Base-by-base conservation (phyloP, 2,888 invertebrate genomes). In the Tenthredo notha region DNA sequence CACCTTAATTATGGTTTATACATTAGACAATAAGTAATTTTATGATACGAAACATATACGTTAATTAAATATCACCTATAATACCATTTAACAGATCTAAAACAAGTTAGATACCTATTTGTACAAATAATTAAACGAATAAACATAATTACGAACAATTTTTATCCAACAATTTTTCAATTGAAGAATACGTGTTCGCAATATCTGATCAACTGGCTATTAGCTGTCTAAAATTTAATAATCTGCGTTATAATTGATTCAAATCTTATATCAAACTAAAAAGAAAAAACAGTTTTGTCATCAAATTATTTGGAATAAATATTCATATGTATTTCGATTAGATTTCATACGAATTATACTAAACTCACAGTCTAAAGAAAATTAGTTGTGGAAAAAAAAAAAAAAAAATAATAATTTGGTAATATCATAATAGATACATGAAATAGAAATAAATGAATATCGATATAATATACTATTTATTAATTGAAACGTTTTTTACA, bases 401-500 rank as follows among this genome's bases (percentile, higher is more conserved):
- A 33, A 33, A 4, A 4, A 33, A 4, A 33, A 33, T 33, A 33
- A 54, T n/a, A 50, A 50, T 54, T 54, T 54, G n/a, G n/a, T 54
- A n/a, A 54, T n/a, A 7, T 18, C n/a, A 54, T n/a, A 54, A 54
- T 54, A 54, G 18, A 54, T 54, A 10, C n/a, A n/a, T 37, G 6
- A 70, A 70, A 70, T 37, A n/a, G 47, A 18, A 75, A 47, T 10
- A 43, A 75, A 25, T 75, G 1, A 5, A 74, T 47, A 75, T 75
- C 21, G 43, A 47, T 75, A 75, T 47, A 75, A 75, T 33, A 29
- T 70, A 37, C 33, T 70, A 72, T 84, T 47, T 78, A 84, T 75
- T 47, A 78, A 85, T 78, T 80, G 85, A 78, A 85, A 80, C 78
- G 85, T 85, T 85, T 70, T 70, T 82, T 80, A 85, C 85, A 85